Percentiles rank a stretch among this genome's conserved stretches.
phyloP scores from a whole-genome alignment of 1,140 invertebrate genomes.

The Bombus turneri region DNA sequence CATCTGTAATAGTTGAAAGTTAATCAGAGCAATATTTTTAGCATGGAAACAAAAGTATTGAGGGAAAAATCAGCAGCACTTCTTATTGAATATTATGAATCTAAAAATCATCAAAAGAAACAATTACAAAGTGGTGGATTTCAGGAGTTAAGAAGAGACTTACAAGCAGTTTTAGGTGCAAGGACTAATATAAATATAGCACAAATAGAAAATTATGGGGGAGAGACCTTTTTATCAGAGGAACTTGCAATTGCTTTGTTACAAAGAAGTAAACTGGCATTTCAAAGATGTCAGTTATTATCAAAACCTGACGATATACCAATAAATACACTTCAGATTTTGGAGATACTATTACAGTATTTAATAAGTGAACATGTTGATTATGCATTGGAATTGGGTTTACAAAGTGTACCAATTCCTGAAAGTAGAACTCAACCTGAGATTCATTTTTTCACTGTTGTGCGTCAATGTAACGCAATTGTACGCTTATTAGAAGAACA shows the following conservation, averaged over 20 bases:
- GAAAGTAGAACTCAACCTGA: constrained; percentile 92
- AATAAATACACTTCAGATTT: constrained; percentile 91
- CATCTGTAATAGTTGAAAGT: background rate
- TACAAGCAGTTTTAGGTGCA: constrained; percentile 96
- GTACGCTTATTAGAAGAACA: constrained; percentile 98
- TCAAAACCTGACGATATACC: constrained; percentile 92
- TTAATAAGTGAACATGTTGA: constrained; percentile 96
- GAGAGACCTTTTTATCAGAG: constrained; percentile 98
- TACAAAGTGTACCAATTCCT: constrained; percentile 95
- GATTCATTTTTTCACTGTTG: constrained; percentile 97
- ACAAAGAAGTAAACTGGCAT: constrained; percentile 95
- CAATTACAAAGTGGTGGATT: constrained; percentile 91
- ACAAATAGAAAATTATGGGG: constrained; percentile 96
- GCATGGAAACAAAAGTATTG: constrained; percentile 89
- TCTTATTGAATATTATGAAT: constrained; percentile 94
- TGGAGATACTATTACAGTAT: constrained; percentile 94
- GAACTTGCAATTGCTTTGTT: constrained; percentile 97
- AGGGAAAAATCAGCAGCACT: constrained; percentile 88
- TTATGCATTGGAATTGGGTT: constrained; percentile 96
- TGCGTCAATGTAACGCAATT: constrained; percentile 97
- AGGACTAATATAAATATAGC: constrained; percentile 96
- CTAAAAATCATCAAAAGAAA: constrained; percentile 97
- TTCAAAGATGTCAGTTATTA: constrained; percentile 93
- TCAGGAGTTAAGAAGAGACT: constrained; percentile 94
- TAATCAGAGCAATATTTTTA: constrained; percentile 75